phyloP scores from a whole-genome alignment of 2,113 vertebrate species.

The Ramphastos sulfuratus region DNA sequence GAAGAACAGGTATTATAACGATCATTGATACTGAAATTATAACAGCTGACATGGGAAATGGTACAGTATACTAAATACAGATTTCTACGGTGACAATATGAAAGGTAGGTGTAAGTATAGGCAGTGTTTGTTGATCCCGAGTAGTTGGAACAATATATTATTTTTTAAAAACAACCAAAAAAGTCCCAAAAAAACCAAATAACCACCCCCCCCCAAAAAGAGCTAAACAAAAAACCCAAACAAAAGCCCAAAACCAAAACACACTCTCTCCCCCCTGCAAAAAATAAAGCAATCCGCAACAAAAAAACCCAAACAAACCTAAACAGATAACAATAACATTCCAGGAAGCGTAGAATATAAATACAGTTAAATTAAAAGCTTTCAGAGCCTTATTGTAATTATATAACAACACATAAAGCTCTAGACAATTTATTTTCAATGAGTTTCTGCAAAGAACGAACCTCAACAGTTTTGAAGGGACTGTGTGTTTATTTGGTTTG shows the following conservation, averaged over 20 bases:
- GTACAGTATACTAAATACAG: background rate
- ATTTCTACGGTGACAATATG: background rate
- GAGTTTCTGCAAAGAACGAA: background rate
- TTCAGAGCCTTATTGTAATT: background rate
- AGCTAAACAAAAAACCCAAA: too few relatives aligned
- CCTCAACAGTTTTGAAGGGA: accelerated
- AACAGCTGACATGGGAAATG: background rate
- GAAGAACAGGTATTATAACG: background rate
- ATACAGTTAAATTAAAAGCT: background rate
- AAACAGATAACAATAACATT: background rate
- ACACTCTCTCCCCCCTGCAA: too few relatives aligned
- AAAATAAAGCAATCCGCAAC: too few relatives aligned
- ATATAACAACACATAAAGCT: background rate
- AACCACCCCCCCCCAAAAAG: too few relatives aligned
- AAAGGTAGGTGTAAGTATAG: background rate
- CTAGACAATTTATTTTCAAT: background rate
- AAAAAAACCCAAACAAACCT: too few relatives aligned
- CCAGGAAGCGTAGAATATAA: background rate
- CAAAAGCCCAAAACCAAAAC: too few relatives aligned
- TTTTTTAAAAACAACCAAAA: background rate
- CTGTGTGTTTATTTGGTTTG: accelerated
- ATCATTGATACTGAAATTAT: background rate
- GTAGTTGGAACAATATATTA: background rate
- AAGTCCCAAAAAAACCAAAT: too few relatives aligned
- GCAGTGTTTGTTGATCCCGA: background rate